Conservation (phyloP, 2,113 vertebrate genomes). For the Gymnorhina tibicen region DNA sequence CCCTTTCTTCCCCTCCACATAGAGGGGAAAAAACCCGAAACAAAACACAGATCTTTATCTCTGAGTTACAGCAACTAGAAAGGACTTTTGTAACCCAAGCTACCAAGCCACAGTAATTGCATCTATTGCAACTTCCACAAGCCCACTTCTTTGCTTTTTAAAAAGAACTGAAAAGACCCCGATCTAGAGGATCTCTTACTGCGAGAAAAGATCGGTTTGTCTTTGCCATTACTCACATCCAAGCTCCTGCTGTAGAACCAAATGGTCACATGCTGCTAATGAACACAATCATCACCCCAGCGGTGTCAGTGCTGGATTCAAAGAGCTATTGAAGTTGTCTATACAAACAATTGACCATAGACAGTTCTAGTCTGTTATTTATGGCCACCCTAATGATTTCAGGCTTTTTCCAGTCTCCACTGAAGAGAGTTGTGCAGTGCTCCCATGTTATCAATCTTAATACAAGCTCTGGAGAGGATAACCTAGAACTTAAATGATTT, state of each 20-base stretch:
- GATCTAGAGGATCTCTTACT: background rate
- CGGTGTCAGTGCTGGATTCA: background rate
- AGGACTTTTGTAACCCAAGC: background rate
- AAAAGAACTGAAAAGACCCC: background rate
- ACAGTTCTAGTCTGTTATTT: background rate
- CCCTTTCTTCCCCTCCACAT: background rate
- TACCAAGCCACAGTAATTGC: background rate
- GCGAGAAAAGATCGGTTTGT: background rate
- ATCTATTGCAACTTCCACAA: background rate
- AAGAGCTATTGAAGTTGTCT: background rate
- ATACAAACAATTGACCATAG: background rate
- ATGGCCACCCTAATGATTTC: background rate
- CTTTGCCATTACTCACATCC: background rate
- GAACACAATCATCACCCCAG: background rate
- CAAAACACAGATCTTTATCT: background rate
- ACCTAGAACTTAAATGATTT: background rate
- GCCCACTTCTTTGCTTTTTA: background rate
- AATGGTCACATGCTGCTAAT: background rate
- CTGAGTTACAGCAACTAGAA: background rate
- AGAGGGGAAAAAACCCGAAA: background rate
- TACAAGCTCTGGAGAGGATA: conserved; percentile 11
- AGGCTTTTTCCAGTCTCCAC: background rate
- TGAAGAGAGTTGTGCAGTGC: background rate
- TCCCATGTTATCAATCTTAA: background rate
- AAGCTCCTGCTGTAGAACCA: background rate